These are phyloP conservation scores for Eulemur albifrons DNA, from an alignment of 2,797 vertebrate genomes.

Conservation along the genomic window DNA sequence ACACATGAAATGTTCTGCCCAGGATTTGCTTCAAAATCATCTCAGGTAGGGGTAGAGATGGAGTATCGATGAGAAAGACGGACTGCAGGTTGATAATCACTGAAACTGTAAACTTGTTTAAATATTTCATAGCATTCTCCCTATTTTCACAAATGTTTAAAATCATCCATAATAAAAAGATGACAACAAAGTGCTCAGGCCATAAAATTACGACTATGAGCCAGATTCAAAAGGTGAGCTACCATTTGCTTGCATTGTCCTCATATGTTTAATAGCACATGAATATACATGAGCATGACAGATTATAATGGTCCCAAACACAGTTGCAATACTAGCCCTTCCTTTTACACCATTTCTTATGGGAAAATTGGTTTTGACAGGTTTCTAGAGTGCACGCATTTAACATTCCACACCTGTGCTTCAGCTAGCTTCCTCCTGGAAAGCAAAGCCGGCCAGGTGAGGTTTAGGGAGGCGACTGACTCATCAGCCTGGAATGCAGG, in stretches of 20 bases:
- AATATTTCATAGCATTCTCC: background rate
- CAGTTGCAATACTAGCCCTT: background rate
- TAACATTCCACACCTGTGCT: background rate
- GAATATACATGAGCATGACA: background rate
- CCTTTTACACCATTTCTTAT: background rate
- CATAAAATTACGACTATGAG: background rate
- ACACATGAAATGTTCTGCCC: background rate
- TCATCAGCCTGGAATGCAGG: conserved; percentile 9
- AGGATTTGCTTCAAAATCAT: conserved; percentile 6
- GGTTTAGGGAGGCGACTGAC: background rate
- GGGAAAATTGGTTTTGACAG: background rate
- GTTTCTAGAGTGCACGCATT: background rate
- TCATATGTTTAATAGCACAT: background rate
- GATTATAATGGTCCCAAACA: background rate
- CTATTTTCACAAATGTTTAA: background rate
- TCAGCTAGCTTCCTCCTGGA: conserved; percentile 41
- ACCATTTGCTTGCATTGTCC: background rate
- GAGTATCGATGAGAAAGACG: background rate
- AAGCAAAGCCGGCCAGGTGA: conserved; percentile 11
- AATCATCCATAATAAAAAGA: background rate
- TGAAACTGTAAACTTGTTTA: background rate
- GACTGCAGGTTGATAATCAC: background rate
- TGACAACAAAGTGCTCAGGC: background rate
- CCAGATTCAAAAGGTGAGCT: background rate
- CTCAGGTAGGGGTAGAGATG: background rate